phyloP scores from a whole-genome alignment of 2,113 vertebrate genomes.

The Centrocercus urophasianus region DNA sequence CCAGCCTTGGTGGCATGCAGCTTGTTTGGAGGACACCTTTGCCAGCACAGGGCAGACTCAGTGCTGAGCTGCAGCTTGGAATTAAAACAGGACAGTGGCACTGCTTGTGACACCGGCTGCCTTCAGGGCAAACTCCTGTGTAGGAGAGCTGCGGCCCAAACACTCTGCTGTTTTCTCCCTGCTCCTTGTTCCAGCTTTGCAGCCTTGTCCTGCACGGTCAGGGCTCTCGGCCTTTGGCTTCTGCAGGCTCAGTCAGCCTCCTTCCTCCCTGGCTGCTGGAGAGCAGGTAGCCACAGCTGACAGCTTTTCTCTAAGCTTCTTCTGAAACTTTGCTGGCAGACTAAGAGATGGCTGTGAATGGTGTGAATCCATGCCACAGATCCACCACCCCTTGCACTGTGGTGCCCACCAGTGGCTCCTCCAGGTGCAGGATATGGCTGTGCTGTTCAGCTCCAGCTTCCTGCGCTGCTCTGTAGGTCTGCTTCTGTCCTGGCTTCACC shows the following conservation, averaged over 20 bases:
- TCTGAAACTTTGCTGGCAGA: not conserved
- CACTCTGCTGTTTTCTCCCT: accelerated
- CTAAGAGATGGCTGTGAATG: accelerated
- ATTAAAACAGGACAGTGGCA: accelerated
- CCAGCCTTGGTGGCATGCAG: not conserved
- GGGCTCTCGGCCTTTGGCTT: not conserved
- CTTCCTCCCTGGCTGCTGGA: not conserved
- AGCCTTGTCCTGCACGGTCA: accelerated
- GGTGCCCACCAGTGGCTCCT: not conserved
- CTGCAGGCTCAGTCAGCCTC: accelerated
- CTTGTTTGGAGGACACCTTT: not conserved
- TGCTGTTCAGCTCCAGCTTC: not conserved
- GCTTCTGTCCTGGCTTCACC: not conserved
- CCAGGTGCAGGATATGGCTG: not conserved
- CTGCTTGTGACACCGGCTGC: not conserved
- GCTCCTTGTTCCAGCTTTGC: not conserved
- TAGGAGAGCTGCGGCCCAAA: not conserved
- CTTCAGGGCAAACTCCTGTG: accelerated
- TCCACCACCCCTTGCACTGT: accelerated
- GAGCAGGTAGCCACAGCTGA: accelerated
- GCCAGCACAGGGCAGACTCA: not conserved
- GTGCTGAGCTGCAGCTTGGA: accelerated
- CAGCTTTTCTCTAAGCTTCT: not conserved
- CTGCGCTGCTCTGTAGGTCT: not conserved
- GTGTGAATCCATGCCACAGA: accelerated